Evolutionary conservation across 2,888 invertebrate genomes (phyloP).

Genomic region (Cynaeus angustus): DNA sequence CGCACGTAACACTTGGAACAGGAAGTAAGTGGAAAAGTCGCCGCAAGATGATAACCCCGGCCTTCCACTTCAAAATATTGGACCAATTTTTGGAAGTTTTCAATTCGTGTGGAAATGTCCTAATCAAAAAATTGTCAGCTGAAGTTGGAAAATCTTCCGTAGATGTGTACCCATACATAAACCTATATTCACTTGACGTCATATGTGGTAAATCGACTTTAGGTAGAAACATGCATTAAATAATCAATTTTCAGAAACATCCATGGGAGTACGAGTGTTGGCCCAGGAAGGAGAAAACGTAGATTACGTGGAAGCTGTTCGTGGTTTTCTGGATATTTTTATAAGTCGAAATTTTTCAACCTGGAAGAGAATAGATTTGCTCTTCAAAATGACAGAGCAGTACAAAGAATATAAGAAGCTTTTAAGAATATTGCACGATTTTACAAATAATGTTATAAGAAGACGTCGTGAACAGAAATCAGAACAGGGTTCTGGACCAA

Average conservation of each 20-base stretch:
- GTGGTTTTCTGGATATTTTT: slow-evolving; percentile 26
- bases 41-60: slow-evolving; percentile 53
- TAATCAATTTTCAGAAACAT: slow-evolving; percentile 55
- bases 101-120: slow-evolving; percentile 31
- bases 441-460: slow-evolving; percentile 74
- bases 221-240: not conserved
- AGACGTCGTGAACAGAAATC: slow-evolving; percentile 65
- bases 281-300: slow-evolving; percentile 66
- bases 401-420: slow-evolving; percentile 73
- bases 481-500: not conserved
- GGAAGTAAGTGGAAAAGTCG: slow-evolving; percentile 51
- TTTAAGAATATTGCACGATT: slow-evolving; percentile 71
- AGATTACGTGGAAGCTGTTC: slow-evolving; percentile 70
- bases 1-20: not conserved
- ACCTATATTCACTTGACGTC: slow-evolving; percentile 43
- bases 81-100: slow-evolving; percentile 50
- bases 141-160: slow-evolving; percentile 29
- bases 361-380: slow-evolving; percentile 17
- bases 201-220: slow-evolving; percentile 49
- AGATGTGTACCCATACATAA: slow-evolving; percentile 45
- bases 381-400: slow-evolving; percentile 17
- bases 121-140: slow-evolving; percentile 42
- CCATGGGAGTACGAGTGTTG: slow-evolving; percentile 73
- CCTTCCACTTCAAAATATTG: slow-evolving; percentile 52
- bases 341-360: slow-evolving; percentile 23